Base-by-base conservation (phyloP, 2,797 vertebrate genomes). In the Crenichthys baileyi region DNA sequence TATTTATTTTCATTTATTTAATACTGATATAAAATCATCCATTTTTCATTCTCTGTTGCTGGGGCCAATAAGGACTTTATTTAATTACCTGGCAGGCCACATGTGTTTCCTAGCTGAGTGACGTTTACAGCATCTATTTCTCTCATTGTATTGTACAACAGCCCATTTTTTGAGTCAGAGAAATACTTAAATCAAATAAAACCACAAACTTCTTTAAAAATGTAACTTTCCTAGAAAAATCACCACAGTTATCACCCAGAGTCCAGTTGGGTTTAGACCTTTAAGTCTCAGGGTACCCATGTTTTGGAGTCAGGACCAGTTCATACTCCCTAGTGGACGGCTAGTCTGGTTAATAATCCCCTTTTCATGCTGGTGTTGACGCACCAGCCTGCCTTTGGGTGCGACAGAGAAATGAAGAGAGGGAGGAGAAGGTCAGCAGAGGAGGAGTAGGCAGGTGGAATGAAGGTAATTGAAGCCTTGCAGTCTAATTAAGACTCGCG, bases 401-500 rank as follows among this genome's bases (percentile, higher is more conserved):
- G 78, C 48, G 55, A 63, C 81, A 73, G 55, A 58, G 55, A 75
- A 41, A 71, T 3, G 75, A 76, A 50, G 79, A 26, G 76, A 61
- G 53, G 77, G 83, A 80, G 76, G 84, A 87, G 83, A 78, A 87
- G 89, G 88, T 81, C 84, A 80, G 36, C 4, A 41, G 63, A 74
- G 46, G 76, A 76, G 56, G 76, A 77, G 58, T 36, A 36, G 53
- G 41, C 56, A n/a, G 75, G 84, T 90, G 90, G 85, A 68, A 92
- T 77, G 88, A 86, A 91, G 84, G 73, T 88, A 91, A 94, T 77
- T 81, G 87, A 91, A 91, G 87, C 83, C 81, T 87, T 61, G 80
- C 78, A 72, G 88, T 91, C 91, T 91, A 94, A 94, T 94, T 93
- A 93, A 93, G 89, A 90, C 83, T 56, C 72, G 85, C 92, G 89